Percentiles rank a stretch among this genome's conserved stretches.
Conservation (phyloP, 2,797 vertebrate species). For the Pachyuromys duprasi region DNA sequence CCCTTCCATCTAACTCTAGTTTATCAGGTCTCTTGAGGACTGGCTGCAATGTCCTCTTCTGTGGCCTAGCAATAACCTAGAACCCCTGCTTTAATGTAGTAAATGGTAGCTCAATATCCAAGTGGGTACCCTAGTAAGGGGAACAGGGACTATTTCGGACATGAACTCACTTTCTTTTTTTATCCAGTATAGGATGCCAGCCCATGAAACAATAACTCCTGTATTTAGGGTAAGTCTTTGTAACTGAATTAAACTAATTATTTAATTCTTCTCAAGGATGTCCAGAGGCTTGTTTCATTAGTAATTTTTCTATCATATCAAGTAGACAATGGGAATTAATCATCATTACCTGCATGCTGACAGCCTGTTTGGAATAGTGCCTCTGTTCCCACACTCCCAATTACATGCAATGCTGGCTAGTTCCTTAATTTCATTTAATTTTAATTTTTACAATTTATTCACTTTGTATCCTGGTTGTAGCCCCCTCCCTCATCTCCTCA, state of each 20-base stretch:
- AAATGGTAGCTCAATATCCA: too few species aligned
- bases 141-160: too few species aligned
- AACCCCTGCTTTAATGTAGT: too few species aligned
- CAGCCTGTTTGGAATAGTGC: neutral
- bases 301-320: neutral
- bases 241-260: neutral
- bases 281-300: neutral
- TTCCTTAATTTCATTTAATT: neutral
- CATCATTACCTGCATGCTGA: neutral
- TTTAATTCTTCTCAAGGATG: neutral
- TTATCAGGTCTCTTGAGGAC: too few species aligned
- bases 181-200: neutral
- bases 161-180: neutral
- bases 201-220: neutral
- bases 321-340: neutral
- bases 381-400: neutral
- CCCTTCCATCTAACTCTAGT: too few species aligned
- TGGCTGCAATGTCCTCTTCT: too few species aligned
- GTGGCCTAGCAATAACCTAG: too few species aligned
- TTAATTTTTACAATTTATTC: too few species aligned
- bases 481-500: too few species aligned
- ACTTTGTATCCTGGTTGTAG: too few species aligned
- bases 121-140: too few species aligned
- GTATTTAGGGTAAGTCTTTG: neutral
- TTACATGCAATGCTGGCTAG: rapidly evolving